phyloP scores from a whole-genome alignment of 2,797 vertebrate genomes.

The Coccyzus lansbergi region DNA sequence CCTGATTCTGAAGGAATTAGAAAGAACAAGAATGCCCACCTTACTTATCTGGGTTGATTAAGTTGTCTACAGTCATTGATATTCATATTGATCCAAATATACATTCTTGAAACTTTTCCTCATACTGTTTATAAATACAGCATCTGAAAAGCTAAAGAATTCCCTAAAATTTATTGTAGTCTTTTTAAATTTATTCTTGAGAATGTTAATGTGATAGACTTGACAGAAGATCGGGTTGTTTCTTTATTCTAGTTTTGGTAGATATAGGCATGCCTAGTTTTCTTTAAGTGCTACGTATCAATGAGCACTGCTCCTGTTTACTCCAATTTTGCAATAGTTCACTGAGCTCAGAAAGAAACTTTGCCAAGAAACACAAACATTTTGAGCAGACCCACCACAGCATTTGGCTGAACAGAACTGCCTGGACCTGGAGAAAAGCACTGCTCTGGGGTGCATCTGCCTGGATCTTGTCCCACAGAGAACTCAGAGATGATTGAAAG shows the following conservation, averaged over 20 bases:
- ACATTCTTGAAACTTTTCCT: background rate
- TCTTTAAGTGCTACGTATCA: background rate
- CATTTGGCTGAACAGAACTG: background rate
- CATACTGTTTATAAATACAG: background rate
- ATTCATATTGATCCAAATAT: accelerated
- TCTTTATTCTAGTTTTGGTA: background rate
- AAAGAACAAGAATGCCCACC: background rate
- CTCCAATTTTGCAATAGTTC: background rate
- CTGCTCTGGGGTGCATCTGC: background rate
- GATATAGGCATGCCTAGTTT: background rate
- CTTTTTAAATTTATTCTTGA: background rate
- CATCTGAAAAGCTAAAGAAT: background rate
- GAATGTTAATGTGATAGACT: background rate
- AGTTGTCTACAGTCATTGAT: background rate
- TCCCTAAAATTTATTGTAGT: background rate
- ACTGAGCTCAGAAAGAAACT: background rate
- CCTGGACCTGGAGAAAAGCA: background rate
- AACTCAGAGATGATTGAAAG: background rate
- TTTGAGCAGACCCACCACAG: background rate
- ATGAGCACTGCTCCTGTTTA: background rate
- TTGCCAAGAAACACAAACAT: background rate
- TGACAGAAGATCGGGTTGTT: background rate
- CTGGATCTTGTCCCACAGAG: background rate
- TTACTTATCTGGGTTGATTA: background rate
- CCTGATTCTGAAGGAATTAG: background rate